phyloP scores from a whole-genome alignment of 2,888 invertebrate species.

The Synanthedon tipuliformis region DNA sequence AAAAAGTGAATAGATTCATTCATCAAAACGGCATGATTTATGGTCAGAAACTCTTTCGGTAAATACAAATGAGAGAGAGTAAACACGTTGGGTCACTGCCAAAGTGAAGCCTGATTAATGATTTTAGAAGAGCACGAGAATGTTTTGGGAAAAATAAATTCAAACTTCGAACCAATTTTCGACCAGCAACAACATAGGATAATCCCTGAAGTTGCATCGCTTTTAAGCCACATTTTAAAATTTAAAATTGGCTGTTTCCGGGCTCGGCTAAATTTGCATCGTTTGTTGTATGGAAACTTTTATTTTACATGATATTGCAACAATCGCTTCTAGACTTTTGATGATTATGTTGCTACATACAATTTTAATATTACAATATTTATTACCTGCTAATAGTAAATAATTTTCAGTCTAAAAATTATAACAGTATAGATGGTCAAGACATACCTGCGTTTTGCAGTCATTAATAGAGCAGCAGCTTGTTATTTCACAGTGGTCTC shows the following conservation, averaged over 20 bases:
- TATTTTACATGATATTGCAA: no score
- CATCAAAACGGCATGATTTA: constrained; percentile 63
- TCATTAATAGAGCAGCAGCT: no score
- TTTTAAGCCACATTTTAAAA: background rate
- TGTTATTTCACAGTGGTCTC: no score
- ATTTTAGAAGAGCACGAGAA: constrained; percentile 51
- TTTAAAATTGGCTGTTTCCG: background rate
- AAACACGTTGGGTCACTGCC: constrained; percentile 64
- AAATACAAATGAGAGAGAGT: constrained; percentile 65
- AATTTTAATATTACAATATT: no score
- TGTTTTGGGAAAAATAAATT: constrained; percentile 49
- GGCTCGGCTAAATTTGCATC: no score
- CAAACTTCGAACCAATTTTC: constrained; percentile 20
- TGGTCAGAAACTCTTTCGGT: constrained; percentile 59
- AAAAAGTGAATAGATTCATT: constrained; percentile 55
- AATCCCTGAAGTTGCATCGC: background rate
- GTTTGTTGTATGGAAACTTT: no score
- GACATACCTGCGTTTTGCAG: no score
- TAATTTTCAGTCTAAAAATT: no score
- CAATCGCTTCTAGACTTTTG: no score
- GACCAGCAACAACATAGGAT: background rate
- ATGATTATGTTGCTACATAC: no score
- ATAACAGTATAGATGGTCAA: no score
- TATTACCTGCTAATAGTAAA: no score
- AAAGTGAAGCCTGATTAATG: constrained; percentile 65